Evolutionary conservation across 2,888 invertebrate species (phyloP), one percentile per base, ranked within the genome.

Genomic region (Acleris cristana): DNA sequence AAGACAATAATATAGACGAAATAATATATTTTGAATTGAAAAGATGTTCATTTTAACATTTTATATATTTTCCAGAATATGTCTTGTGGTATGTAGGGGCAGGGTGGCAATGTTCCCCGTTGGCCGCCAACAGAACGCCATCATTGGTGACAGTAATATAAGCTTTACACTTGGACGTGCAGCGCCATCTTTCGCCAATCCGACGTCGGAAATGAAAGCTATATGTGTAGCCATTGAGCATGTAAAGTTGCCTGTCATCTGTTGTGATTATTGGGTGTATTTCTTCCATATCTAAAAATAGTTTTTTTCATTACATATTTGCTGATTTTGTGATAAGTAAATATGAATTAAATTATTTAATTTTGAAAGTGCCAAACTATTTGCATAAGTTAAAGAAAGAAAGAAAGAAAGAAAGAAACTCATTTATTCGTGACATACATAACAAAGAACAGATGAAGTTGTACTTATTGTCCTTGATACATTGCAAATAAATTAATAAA

Each of bases 141-240:
- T 72, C 72, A 1, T 51, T 14, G 0, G 69, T 62, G 6, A 77
- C 52, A 6, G 79, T 60, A 1, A 77, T 69, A n/a, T 74, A 73
- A 0, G 79, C 82, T 16, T 76, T 76, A 52, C 83, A 83, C 0
- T 40, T 76, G 8, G 77, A 44, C n/a, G 58, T 64, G 65, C 84
- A 84, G 1, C 80, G 73, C 74, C 66, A 81, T 10, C 72, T 72
- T 23, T 45, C 26, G 12, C 52, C 72, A 7, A 12, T 61, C 19
- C 57, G 69, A 49, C 58, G 69, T 34, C 21, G 72, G 67, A 55
- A 75, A 19, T 71, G 69, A 23, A 69, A 71, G 19, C 71, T 70
- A 55, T 76, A 82, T 0, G 79, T 80, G 59, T 74, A 80, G 0
- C 71, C 73, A 0, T 71, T 71, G 68, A 76, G 74, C 66, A 77